Evolutionary conservation across 2,888 invertebrate species (phyloP).

Genomic region (Stegophylla sp.): DNA sequence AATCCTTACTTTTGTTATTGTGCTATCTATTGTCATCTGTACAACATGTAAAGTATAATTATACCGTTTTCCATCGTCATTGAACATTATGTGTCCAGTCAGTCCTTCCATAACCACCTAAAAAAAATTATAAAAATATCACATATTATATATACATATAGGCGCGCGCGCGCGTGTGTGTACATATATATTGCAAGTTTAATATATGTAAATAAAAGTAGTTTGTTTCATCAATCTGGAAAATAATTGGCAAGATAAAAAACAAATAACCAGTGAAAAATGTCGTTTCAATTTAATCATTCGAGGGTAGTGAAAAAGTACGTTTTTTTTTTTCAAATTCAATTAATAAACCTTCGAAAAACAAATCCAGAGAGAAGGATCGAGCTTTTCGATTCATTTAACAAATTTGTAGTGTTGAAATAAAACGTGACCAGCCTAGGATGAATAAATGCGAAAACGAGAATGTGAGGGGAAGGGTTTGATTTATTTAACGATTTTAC

Average conservation of each 20-base stretch:
- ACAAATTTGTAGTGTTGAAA: slow-evolving; percentile 44
- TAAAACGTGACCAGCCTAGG: slow-evolving; percentile 42
- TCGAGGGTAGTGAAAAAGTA: background rate
- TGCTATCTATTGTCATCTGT: slow-evolving; percentile 92
- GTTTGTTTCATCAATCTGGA: background rate
- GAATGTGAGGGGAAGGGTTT: background rate
- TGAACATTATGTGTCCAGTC: slow-evolving; percentile 89
- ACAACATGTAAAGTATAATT: slow-evolving; percentile 90
- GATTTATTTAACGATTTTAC: slow-evolving; percentile 50
- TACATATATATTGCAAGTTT: background rate
- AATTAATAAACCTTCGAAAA: slow-evolving; percentile 16
- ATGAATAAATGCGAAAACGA: background rate
- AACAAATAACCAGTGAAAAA: background rate
- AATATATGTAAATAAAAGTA: background rate
- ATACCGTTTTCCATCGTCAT: slow-evolving; percentile 85
- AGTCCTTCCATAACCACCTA: slow-evolving; percentile 91
- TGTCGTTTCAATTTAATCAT: background rate
- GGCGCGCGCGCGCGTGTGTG: background rate
- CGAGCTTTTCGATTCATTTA: slow-evolving; percentile 45
- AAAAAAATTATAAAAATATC: slow-evolving; percentile 6
- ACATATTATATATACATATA: background rate
- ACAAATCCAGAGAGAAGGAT: slow-evolving; percentile 32
- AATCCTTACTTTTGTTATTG: slow-evolving; percentile 79
- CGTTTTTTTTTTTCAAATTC: slow-evolving; percentile 7
- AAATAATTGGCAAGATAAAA: background rate